Conservation (phyloP, 2,113 vertebrate genomes). For the Bungarus multicinctus region DNA sequence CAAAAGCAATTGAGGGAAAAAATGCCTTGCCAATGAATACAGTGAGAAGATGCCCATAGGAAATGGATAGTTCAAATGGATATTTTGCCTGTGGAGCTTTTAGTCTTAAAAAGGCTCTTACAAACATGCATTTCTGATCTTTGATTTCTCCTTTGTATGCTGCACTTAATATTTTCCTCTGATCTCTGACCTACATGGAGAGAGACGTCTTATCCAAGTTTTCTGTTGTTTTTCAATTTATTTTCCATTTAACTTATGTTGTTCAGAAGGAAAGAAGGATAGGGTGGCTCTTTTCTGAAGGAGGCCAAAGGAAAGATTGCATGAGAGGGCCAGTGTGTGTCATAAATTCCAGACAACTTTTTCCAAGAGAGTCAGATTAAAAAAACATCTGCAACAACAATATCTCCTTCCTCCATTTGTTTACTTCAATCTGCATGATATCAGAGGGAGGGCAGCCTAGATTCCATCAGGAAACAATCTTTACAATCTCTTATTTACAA, state of each 20-base stretch:
- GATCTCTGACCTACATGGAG: background rate
- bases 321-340: background rate
- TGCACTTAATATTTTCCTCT: background rate
- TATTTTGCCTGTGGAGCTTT: background rate
- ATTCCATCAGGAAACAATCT: constrained; percentile 4
- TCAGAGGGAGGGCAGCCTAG: background rate
- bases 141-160: background rate
- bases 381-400: background rate
- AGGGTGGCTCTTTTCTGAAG: constrained; percentile 11
- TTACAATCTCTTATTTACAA: constrained; percentile 27
- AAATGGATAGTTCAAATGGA: background rate
- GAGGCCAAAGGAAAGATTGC: constrained; percentile 25
- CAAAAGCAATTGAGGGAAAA: background rate
- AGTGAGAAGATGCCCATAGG: background rate
- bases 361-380: constrained; percentile 2
- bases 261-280: background rate
- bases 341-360: constrained; percentile 27
- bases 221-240: background rate
- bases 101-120: background rate
- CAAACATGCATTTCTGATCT: background rate
- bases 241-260: background rate
- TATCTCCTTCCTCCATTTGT: background rate
- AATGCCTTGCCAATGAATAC: background rate
- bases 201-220: background rate
- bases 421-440: background rate